Evolutionary conservation across 2,113 vertebrate species (phyloP), one percentile per base, ranked within the genome.

Genomic region (Gymnogyps californianus): DNA sequence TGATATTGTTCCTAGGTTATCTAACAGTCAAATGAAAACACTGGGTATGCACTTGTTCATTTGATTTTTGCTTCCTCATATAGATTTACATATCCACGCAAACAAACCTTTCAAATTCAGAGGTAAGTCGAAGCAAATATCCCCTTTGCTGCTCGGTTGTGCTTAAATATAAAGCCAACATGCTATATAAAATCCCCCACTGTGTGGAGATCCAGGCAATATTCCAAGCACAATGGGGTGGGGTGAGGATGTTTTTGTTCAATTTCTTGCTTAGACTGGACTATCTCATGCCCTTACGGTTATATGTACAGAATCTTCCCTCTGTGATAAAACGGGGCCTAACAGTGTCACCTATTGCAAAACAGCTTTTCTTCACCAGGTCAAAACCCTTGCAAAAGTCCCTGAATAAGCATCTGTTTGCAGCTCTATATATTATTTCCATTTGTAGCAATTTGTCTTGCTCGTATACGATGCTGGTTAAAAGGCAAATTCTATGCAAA

Each of bases 101-200:
- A 92, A 87, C 1, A 61, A 81, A 75, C 29, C 82, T 44, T 77
- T 46, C 46, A 6, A 36, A 93, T 58, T 28, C 64, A 17, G 58
- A 32, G 34, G 34, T 31, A 22, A 89, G 36, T 15, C 0, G 4
- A 81, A 93, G 44, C 49, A 70, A 55, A 26, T 51, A 34, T 20
- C 51, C 51, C 40, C 58, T 54, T 42, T 62, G 28, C 57, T 62
- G 15, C 49, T 66, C 9, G 6, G 28, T 20, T 61, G 11, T 67
- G 55, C 65, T 72, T 25, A 76, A 69, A n/a, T 28, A 6, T 28
- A 74, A 94, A 42, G 62, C 38, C 67, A 82, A 59, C 7, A 1
- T 62, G 76, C 90, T 92, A 79, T 59, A 86, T 75, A 96, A 98
- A 97, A 93, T 69, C 84, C 59, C 89, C 78, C 85, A 9, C 9